A percentile compares a stretch with the other conserved stretches of the same genome.
Conservation (phyloP, 2,888 invertebrate species). For the Alitta virens region DNA sequence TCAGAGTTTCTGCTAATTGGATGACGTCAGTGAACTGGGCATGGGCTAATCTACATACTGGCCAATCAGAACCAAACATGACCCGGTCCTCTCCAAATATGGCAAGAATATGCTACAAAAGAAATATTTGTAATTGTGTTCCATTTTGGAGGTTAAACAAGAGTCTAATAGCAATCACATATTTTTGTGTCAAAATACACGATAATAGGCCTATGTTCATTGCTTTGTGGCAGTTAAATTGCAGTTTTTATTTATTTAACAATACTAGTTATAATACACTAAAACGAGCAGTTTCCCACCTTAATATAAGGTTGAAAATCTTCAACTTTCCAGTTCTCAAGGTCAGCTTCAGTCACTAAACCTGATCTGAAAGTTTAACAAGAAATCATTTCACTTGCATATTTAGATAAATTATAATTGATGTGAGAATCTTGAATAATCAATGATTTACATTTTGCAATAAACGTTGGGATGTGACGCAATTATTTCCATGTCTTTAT, state of each 20-base stretch:
- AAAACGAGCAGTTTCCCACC: too few relatives aligned
- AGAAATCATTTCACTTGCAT: too few relatives aligned
- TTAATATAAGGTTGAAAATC: slow-evolving; percentile 37
- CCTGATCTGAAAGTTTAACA: slow-evolving; percentile 34
- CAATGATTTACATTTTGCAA: slow-evolving; percentile 38
- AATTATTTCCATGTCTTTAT: slow-evolving; percentile 34
- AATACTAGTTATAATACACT: too few relatives aligned
- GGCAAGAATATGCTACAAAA: slow-evolving; percentile 36
- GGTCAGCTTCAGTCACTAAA: slow-evolving; percentile 37
- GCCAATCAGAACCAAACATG: slow-evolving; percentile 45
- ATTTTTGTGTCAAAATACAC: too few relatives aligned
- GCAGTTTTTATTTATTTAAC: too few relatives aligned
- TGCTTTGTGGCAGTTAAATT: too few relatives aligned
- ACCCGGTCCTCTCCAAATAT: slow-evolving; percentile 38
- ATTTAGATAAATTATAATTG: too few relatives aligned
- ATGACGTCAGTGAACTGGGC: slow-evolving; percentile 32
- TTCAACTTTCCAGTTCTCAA: slow-evolving; percentile 32
- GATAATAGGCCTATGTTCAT: too few relatives aligned
- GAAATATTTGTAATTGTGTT: too few relatives aligned
- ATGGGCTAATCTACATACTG: slow-evolving; percentile 34
- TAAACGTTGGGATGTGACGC: slow-evolving; percentile 35
- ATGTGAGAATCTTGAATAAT: too few relatives aligned
- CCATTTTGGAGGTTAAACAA: too few relatives aligned
- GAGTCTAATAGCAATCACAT: too few relatives aligned
- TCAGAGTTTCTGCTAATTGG: slow-evolving; percentile 23